These are phyloP conservation scores for Megalonaias nervosa DNA, from an alignment of 1,140 invertebrate species.

Conservation along the genomic window DNA sequence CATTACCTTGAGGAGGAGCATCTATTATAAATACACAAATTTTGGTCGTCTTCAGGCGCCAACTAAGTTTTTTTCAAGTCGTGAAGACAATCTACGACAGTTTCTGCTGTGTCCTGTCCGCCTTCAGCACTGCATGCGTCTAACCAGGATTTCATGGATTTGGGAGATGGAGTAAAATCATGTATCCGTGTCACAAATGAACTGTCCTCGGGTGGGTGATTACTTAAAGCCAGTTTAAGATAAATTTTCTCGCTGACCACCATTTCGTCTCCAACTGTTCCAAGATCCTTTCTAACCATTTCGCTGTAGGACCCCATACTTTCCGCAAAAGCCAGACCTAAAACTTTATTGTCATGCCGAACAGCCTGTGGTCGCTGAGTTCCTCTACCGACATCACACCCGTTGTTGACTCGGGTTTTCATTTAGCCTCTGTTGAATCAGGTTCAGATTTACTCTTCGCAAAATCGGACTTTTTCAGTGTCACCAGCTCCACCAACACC, in stretches of 20 bases:
- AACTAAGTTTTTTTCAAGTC: constrained; percentile 55
- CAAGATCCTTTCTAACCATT: constrained; percentile 51
- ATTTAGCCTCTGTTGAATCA: too few relatives aligned
- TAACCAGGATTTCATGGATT: constrained; percentile 58
- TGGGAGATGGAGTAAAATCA: constrained; percentile 58
- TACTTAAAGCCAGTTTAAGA: constrained; percentile 60
- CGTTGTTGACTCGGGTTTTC: neutral
- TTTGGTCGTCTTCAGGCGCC: constrained; percentile 60
- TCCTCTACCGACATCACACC: constrained; percentile 7
- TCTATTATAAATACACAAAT: constrained; percentile 62
- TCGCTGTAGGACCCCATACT: constrained; percentile 63
- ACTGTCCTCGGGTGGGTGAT: constrained; percentile 58
- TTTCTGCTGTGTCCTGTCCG: constrained; percentile 60
- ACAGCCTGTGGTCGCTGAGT: constrained; percentile 36
- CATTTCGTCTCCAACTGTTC: constrained; percentile 59
- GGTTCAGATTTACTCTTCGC: too few relatives aligned
- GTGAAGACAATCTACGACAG: constrained; percentile 61
- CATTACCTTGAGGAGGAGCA: constrained; percentile 62
- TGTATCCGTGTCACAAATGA: constrained; percentile 56
- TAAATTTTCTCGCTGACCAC: constrained; percentile 56
- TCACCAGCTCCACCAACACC: too few relatives aligned
- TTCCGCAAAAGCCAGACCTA: constrained; percentile 62
- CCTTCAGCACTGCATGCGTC: constrained; percentile 48
- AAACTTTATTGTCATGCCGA: constrained; percentile 39
- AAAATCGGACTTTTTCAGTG: too few relatives aligned